Conservation (phyloP, 2,888 invertebrate species). For the Hecatera dysodea region DNA sequence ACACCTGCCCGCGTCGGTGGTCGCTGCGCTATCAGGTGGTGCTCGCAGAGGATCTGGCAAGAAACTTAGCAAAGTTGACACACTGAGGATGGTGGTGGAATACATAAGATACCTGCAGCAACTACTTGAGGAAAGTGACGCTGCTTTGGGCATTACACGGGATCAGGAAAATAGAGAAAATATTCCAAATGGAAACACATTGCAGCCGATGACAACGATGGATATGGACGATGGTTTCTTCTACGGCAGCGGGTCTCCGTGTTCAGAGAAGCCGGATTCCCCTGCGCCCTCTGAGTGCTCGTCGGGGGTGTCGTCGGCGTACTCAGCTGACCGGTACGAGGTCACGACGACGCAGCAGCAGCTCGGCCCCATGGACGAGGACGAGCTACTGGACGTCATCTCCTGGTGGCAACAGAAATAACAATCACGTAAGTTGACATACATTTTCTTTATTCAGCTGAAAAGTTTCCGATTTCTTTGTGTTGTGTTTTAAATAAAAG, state of each 20-base stretch:
- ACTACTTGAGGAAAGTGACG: conserved; percentile 94
- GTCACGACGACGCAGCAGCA: conserved; percentile 86
- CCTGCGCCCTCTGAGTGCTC: conserved; percentile 94
- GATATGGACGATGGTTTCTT: conserved; percentile 89
- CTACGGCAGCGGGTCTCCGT: conserved; percentile 90
- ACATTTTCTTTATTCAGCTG: conserved; percentile 4
- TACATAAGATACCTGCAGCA: conserved; percentile 96
- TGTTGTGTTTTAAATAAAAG: neutral
- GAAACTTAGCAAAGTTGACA: conserved; percentile 97
- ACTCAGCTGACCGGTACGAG: conserved; percentile 86
- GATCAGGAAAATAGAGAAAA: conserved; percentile 88
- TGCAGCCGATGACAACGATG: conserved; percentile 84
- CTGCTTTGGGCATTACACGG: conserved; percentile 88
- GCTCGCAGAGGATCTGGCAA: conserved; percentile 95
- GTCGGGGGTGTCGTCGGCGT: conserved; percentile 89
- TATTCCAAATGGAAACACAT: conserved; percentile 81
- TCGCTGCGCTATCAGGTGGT: conserved; percentile 92
- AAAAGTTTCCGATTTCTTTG: neutral
- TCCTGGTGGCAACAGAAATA: conserved; percentile 96
- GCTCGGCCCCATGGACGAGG: conserved; percentile 95
- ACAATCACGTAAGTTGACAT: conserved; percentile 77
- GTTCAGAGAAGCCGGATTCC: conserved; percentile 93
- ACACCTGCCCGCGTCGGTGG: conserved; percentile 96
- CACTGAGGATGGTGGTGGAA: conserved; percentile 96
- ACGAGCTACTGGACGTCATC: conserved; percentile 96